Conservation (phyloP, 2,797 vertebrate genomes). For the Lutjanus campechanus region DNA sequence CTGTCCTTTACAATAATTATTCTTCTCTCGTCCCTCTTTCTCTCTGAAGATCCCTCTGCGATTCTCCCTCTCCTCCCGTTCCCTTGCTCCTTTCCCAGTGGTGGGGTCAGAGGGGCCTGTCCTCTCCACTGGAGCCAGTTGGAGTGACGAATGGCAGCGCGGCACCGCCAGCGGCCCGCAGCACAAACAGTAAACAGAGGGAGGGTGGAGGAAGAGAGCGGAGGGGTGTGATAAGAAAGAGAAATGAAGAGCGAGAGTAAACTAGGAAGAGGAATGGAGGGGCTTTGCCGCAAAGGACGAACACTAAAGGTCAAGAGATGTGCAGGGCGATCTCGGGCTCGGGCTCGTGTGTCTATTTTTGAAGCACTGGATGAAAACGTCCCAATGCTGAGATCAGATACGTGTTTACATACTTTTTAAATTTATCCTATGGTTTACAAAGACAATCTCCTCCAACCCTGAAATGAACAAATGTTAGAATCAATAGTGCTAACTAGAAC, state of each 20-base stretch:
- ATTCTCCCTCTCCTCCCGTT: constrained; percentile 11
- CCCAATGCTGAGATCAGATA: constrained; percentile 16
- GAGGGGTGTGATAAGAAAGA: constrained; percentile 62
- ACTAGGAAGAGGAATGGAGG: constrained; percentile 34
- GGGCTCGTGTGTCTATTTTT: constrained; percentile 40
- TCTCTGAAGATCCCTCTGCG: constrained; percentile 17
- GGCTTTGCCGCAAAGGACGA: constrained; percentile 30
- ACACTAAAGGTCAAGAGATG: constrained; percentile 60
- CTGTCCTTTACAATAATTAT: constrained; percentile 1
- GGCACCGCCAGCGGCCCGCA: constrained; percentile 64
- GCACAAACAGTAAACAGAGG: constrained; percentile 68
- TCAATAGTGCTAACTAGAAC: no score
- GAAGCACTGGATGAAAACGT: constrained; percentile 3
- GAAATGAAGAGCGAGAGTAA: constrained; percentile 56
- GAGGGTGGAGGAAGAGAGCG: constrained; percentile 54
- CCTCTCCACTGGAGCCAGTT: constrained; percentile 73
- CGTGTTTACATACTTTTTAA: constrained; percentile 20
- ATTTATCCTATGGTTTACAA: constrained; percentile 12
- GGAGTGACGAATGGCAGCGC: constrained; percentile 74
- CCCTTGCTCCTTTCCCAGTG: constrained; percentile 63
- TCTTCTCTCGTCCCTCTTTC: not conserved
- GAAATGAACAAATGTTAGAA: not conserved
- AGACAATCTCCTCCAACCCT: constrained; percentile 1
- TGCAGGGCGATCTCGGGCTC: constrained; percentile 14
- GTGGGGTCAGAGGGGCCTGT: constrained; percentile 70